Percentiles rank a stretch among this genome's conserved stretches.
These are phyloP conservation scores for Characodon lateralis DNA, from an alignment of 2,797 vertebrate genomes.

Conservation along the genomic window DNA sequence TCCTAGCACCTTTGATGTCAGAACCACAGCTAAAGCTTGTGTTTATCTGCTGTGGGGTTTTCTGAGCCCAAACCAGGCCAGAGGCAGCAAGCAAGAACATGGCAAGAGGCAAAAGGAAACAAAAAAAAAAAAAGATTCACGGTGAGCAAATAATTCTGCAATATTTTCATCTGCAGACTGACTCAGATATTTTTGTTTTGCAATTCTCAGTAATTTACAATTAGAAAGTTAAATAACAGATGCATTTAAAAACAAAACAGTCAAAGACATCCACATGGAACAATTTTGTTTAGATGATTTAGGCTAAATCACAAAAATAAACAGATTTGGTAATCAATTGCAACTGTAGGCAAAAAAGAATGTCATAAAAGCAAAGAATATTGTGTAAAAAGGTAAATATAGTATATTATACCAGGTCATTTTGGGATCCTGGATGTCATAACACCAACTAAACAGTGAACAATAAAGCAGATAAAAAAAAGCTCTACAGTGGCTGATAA, in stretches of 20 bases:
- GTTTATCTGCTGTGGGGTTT: conserved; percentile 70
- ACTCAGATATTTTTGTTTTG: neutral
- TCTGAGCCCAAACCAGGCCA: conserved; percentile 46
- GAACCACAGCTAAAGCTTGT: conserved; percentile 64
- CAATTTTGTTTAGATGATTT: neutral
- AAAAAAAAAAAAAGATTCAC: neutral
- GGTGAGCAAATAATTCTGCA: neutral
- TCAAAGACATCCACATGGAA: neutral
- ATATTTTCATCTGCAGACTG: conserved; percentile 6
- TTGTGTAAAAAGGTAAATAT: neutral
- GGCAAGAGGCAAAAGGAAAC: conserved; percentile 34
- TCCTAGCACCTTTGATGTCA: conserved; percentile 72
- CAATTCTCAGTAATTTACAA: neutral
- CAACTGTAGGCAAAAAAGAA: neutral
- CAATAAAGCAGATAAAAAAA: neutral
- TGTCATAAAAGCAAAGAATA: neutral
- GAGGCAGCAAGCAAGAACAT: conserved; percentile 53
- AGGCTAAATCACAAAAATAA: neutral
- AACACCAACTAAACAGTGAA: neutral
- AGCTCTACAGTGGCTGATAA: neutral
- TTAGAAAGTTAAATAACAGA: neutral
- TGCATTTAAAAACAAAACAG: neutral
- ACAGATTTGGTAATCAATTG: neutral
- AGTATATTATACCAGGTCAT: neutral
- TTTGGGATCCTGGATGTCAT: neutral